Base-by-base conservation (phyloP, 2,113 vertebrate genomes). In the Rhea pennata region DNA sequence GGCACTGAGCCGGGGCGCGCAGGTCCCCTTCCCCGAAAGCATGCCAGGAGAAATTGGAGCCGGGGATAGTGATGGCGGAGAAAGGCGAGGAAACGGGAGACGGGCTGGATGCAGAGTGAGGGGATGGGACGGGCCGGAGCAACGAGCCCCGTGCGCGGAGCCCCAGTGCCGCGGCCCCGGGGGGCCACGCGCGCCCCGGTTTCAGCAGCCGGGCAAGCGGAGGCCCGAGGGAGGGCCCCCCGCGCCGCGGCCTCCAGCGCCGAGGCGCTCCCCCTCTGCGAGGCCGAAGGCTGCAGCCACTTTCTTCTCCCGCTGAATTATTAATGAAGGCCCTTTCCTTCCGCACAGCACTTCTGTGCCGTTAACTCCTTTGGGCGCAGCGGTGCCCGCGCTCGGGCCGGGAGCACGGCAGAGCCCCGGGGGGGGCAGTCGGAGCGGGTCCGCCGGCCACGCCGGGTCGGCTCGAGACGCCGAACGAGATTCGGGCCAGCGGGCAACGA, bases 121-220 rank as follows among this genome's bases (percentile, higher is more conserved):
- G 84, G 51, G 77, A 21, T 40, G 59, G 81, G 33, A 66, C 19
- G 26, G 62, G 36, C 66, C 2, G 36, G 84, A 58, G 89, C 12
- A 23, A 50, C 3, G 2, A 13, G 24, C 9, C 44, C 14, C 8
- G 3, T 9, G 3, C 64, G 8, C 92, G 95, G 93, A 93, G 90
- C 95, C 51, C 15, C 17, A 17, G 10, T 19, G 21, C 94, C 96
- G 96, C 96, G 44, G 44, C 44, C 44, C 44, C 14, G 44, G 44
- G 11, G 14, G 44, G 44, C 44, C 44, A 46, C 44, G 6, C 14
- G 46, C 92, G 88, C 96, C 95, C 95, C 97, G 94, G 96, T 96
- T 96, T 96, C 96, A 96, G 94, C 93, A 87, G 95, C 96, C 95
- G 93, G 96, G 96, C 95, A 96, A 83, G 40, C 93, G 16, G 94